Base-by-base conservation (phyloP, 1,140 invertebrate species). In the Neelides sp. region DNA sequence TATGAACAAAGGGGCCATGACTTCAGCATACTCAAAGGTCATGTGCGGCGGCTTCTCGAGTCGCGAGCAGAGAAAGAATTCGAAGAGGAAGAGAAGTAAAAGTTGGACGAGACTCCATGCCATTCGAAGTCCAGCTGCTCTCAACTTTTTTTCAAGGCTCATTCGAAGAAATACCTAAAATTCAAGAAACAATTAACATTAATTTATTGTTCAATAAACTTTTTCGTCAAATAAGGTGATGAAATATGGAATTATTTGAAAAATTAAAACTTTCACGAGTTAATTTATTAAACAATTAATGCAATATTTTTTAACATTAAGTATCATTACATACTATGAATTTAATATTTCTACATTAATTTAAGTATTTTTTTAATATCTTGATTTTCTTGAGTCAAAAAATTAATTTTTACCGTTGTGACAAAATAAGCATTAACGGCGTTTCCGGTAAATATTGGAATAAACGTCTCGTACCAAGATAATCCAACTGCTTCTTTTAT, bases 151-250 rank as follows among this genome's bases (percentile, higher is more conserved):
- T 61, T 86, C 82, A 60, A 87, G 72, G 61, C 83, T 82, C 82
- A 91, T 90, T 60, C 91, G 74, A 61, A 96, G 89, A 63, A 91
- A 86, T 36, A 95, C n/a, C n/a, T n/a, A n/a, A n/a, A n/a, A n/a
- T n/a, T n/a, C n/a, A n/a, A n/a, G n/a, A n/a, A n/a, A n/a, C n/a
- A n/a, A n/a, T n/a, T n/a, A n/a, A n/a, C n/a, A n/a, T n/a, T n/a
- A n/a, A n/a, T n/a, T n/a, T n/a, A n/a, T n/a, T n/a, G n/a, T n/a
- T n/a, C n/a, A n/a, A n/a, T n/a, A n/a, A n/a, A n/a, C n/a, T n/a
- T n/a, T n/a, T n/a, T n/a, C n/a, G n/a, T n/a, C n/a, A n/a, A n/a
- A n/a, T n/a, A n/a, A n/a, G n/a, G n/a, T n/a, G n/a, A n/a, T n/a
- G n/a, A n/a, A n/a, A n/a, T n/a, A n/a, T n/a, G n/a, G n/a, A n/a